Base-by-base conservation (phyloP, 2,113 vertebrate genomes). In the Anser cygnoides region DNA sequence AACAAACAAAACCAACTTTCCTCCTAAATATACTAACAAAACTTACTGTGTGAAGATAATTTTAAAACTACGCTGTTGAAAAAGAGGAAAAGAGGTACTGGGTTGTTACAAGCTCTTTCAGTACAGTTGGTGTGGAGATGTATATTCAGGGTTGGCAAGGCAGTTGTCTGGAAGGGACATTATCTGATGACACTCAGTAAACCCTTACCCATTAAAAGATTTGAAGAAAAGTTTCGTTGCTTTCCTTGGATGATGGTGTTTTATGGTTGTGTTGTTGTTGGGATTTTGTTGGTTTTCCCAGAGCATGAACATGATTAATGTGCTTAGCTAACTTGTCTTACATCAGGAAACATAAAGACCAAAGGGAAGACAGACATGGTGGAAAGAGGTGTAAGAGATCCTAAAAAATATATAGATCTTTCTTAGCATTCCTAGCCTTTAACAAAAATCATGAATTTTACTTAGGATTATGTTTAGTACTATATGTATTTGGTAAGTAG, bases 131-230 rank as follows among this genome's bases (percentile, higher is more conserved):
- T 87, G 31, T 84, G 8, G 10, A 84, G 18, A 33, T 90, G 18
- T 82, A 31, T 75, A 76, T 96, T 97, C 49, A 66, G n/a, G 57
- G 84, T 61, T 87, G 71, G 39, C 50, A 91, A 78, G 85, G 79
- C 86, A 83, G 19, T 92, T 96, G 72, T 72, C 71, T 93, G 93
- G 39, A 49, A 92, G 37, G 96, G 84, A 78, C 87, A 44, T 96
- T 95, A 93, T 87, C 82, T 94, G 92, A 91, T 97, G 85, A 61
- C 44, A 73, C 39, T 85, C 61, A 84, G 41, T 96, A 96, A 94
- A 78, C 63, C 20, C 59, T 94, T 96, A 79, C 50, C 49, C 59
- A 54, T 90, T 80, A 84, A 87, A 96, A 89, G 44, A 83, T 87
- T 66, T 0, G 20, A 63, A 84, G 54, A 94, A 91, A 87, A 92